These are phyloP conservation scores for Noctua comes DNA, from an alignment of 2,888 invertebrate genomes.

Conservation along the genomic window DNA sequence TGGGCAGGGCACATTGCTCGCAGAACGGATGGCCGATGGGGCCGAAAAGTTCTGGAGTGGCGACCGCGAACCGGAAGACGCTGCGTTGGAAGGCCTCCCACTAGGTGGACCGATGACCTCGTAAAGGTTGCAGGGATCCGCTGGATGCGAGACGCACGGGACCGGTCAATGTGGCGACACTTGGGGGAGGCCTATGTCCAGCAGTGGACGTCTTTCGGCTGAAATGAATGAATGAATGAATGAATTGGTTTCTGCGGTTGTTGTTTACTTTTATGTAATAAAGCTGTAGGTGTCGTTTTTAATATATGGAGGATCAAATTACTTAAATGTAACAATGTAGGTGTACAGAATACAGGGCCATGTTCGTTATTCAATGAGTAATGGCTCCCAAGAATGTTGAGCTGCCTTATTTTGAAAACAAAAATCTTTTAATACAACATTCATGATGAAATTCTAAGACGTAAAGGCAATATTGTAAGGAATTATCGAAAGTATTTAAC, in stretches of 20 bases:
- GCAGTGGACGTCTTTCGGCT: no score
- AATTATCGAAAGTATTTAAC: constrained; percentile 25
- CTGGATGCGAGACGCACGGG: no score
- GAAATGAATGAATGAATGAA: no score
- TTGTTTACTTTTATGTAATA: constrained; percentile 50
- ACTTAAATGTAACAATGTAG: constrained; percentile 48
- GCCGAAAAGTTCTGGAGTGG: no score
- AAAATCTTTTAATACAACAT: background rate
- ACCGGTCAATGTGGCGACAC: no score
- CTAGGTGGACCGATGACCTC: no score
- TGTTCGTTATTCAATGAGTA: constrained; percentile 35
- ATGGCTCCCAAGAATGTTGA: constrained; percentile 21
- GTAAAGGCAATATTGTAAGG: background rate
- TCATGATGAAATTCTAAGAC: constrained; percentile 13
- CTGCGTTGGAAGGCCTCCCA: no score
- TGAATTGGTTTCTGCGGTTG: constrained; percentile 62
- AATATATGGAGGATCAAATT: constrained; percentile 62
- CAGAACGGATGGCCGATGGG: no score
- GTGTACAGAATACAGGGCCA: background rate
- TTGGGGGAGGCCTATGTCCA: no score
- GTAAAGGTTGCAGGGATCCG: no score
- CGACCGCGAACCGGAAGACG: no score
- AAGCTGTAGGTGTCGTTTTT: constrained; percentile 63
- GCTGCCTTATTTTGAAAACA: constrained; percentile 17
- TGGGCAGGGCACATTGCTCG: no score